These are phyloP conservation scores for Pocillopora damicornis DNA, from an alignment of 64 coral and sea anemone species.

Conservation along the genomic window DNA sequence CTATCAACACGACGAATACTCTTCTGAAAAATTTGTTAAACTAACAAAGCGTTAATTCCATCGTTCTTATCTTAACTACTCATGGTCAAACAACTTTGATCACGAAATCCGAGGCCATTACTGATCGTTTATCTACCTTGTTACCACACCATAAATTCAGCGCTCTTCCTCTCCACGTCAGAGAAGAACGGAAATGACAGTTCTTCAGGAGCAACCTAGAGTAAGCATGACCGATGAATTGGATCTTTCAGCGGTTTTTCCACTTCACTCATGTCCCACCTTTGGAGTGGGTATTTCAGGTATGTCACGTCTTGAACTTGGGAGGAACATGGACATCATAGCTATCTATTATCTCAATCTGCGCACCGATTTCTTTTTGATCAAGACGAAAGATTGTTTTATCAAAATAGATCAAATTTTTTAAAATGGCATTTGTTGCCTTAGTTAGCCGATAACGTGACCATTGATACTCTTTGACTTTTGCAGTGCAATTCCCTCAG, in stretches of 20 bases:
- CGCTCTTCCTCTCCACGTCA: no score
- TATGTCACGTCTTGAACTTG: slow-evolving; percentile 13
- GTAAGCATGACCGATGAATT: background rate
- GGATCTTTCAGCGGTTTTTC: no score
- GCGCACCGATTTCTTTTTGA: background rate
- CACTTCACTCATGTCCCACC: background rate
- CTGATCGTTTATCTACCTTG: no score
- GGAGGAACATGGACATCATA: background rate
- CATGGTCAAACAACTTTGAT: no score
- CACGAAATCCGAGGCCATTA: no score
- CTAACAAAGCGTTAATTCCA: no score
- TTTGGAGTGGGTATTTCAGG: slow-evolving; percentile 7
- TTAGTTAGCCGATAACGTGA: slow-evolving; percentile 15
- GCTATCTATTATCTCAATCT: slow-evolving; percentile 5
- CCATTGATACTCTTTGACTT: background rate
- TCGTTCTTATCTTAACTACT: no score
- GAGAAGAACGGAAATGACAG: background rate
- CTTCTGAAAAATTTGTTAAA: no score
- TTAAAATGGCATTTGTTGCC: background rate
- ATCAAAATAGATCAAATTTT: slow-evolving; percentile 7
- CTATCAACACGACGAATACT: no score
- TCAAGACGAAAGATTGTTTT: background rate
- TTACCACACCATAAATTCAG: no score
- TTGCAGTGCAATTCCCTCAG: background rate
- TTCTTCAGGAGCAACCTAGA: background rate